Evolutionary conservation across 2,113 vertebrate species (phyloP).

Genomic region (Arenaria interpres): DNA sequence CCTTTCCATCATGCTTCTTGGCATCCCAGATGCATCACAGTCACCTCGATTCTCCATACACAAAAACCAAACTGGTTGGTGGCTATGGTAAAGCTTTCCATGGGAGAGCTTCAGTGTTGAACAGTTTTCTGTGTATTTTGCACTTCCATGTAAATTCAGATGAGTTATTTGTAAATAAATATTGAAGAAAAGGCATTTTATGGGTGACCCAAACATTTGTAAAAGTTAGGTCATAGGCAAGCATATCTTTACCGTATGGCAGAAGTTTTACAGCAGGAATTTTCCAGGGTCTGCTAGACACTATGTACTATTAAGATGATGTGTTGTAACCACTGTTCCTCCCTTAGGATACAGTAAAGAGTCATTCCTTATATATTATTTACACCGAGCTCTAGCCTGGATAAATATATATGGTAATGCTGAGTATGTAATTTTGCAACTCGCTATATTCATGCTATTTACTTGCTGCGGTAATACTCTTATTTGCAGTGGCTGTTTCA

Average conservation of each 20-base stretch:
- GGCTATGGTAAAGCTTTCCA: not conserved
- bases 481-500: not conserved
- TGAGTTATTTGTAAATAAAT: not conserved
- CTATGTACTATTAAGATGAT: slow-evolving; percentile 48
- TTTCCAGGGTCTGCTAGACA: slow-evolving; percentile 16
- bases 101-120: not conserved
- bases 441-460: not conserved
- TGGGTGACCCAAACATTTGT: not conserved
- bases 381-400: not conserved
- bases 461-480: not conserved
- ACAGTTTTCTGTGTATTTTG: not conserved
- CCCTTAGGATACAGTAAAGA: not conserved
- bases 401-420: slow-evolving; percentile 56
- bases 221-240: not conserved
- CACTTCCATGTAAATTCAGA: not conserved
- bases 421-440: slow-evolving; percentile 12
- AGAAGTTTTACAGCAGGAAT: slow-evolving; percentile 35
- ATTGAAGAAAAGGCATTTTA: not conserved
- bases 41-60: not conserved
- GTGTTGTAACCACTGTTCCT: slow-evolving; percentile 26
- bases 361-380: slow-evolving; percentile 48
- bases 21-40: not conserved
- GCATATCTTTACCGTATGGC: not conserved
- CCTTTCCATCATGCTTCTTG: accelerated
- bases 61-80: not conserved